Evolutionary conservation across 2,797 vertebrate species (phyloP).

Genomic region (Scyliorhinus canicula): DNA sequence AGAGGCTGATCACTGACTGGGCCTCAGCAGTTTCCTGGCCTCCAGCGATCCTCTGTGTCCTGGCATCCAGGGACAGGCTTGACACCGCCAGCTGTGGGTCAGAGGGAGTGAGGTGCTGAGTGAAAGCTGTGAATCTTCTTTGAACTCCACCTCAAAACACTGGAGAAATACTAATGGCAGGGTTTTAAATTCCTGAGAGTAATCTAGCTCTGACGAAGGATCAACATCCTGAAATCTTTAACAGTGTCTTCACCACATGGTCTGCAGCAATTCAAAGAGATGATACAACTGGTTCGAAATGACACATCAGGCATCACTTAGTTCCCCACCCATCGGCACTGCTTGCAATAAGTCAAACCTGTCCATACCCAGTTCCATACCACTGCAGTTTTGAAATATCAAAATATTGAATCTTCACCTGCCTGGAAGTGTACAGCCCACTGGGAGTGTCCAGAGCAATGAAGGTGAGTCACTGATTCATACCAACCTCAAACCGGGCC

Average conservation of each 20-base stretch:
- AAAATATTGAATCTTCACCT: neutral
- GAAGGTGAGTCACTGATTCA: neutral
- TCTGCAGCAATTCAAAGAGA: neutral
- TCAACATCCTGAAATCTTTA: neutral
- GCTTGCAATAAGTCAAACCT: neutral
- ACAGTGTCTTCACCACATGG: neutral
- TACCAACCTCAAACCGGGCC: neutral
- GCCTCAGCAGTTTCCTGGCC: too few species aligned
- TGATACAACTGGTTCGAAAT: neutral
- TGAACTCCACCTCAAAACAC: too few species aligned
- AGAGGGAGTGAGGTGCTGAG: too few species aligned
- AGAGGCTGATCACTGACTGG: too few species aligned
- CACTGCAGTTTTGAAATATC: neutral
- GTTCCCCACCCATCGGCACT: neutral
- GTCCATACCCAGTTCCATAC: neutral
- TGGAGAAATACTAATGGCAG: neutral
- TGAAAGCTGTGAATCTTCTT: too few species aligned
- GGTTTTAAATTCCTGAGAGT: neutral
- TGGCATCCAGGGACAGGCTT: too few species aligned
- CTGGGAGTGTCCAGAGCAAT: neutral
- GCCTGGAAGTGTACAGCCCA: neutral
- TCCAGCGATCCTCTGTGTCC: too few species aligned
- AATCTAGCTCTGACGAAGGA: neutral
- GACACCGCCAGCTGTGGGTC: too few species aligned
- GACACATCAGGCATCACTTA: neutral